phyloP scores from a whole-genome alignment of 2,113 vertebrate species.

The Miniopterus natalensis region DNA sequence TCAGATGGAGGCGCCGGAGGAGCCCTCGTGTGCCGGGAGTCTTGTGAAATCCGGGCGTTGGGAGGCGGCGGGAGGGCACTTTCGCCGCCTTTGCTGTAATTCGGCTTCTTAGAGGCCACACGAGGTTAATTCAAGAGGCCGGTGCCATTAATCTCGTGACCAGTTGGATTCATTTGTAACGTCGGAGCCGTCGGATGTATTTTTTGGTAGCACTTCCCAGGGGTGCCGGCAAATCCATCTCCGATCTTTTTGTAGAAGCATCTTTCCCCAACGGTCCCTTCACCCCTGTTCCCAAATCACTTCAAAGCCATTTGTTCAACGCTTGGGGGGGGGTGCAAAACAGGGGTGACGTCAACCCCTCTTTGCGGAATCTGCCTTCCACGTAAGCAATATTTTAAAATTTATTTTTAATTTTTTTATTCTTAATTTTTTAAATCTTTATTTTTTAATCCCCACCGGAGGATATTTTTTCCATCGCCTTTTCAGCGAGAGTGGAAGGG shows the following conservation, averaged over 20 bases:
- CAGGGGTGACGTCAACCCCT: not conserved
- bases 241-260: not conserved
- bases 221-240: not conserved
- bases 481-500: no score
- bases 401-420: no score
- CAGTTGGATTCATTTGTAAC: not conserved
- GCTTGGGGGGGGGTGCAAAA: not conserved
- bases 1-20: no score
- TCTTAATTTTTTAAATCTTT: no score
- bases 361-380: accelerated
- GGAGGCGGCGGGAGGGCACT: no score
- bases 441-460: no score
- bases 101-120: not conserved
- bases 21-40: no score
- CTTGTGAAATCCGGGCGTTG: no score
- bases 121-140: not conserved
- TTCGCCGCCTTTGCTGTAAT: no score
- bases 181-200: not conserved
- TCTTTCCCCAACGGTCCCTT: not conserved
- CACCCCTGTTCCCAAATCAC: not conserved
- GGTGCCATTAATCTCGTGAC: not conserved
- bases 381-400: not conserved
- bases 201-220: not conserved
- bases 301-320: not conserved
- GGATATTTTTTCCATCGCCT: no score